A percentile compares a stretch with the other conserved stretches of the same genome.
phyloP scores from a whole-genome alignment of 2,888 invertebrate species.

The Sinodicranocentrus sp. region DNA sequence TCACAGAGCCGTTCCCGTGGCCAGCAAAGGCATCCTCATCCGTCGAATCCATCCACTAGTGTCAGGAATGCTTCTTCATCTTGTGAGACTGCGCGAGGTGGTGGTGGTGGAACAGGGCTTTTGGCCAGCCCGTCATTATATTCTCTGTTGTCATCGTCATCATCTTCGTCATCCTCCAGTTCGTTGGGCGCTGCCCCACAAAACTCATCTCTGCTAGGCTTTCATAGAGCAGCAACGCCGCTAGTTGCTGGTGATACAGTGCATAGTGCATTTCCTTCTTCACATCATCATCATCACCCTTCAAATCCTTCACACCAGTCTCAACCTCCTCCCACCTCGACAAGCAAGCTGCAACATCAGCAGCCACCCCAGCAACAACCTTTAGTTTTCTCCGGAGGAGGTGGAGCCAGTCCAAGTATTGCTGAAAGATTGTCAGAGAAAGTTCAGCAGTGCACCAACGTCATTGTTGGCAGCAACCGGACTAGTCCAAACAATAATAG shows the following conservation, averaged over 20 bases:
- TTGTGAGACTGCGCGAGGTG: conserved; percentile 67
- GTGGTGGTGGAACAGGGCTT: conserved; percentile 51
- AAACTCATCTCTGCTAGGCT: conserved; percentile 69
- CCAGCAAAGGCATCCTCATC: conserved; percentile 72
- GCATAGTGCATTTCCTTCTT: conserved; percentile 67
- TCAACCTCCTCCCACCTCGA: conserved; percentile 45
- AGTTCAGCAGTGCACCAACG: conserved; percentile 73
- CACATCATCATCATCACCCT: conserved; percentile 53
- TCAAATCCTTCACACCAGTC: conserved; percentile 29
- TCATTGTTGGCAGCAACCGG: conserved; percentile 64
- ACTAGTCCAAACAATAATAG: conserved; percentile 73
- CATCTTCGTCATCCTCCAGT: conserved; percentile 45
- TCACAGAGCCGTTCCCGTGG: conserved; percentile 73
- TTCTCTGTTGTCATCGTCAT: conserved; percentile 48
- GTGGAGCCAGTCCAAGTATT: conserved; percentile 52
- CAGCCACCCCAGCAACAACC: conserved; percentile 29
- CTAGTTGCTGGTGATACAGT: conserved; percentile 69
- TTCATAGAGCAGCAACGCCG: conserved; percentile 69
- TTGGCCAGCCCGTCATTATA: conserved; percentile 53
- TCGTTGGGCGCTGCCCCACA: conserved; percentile 43
- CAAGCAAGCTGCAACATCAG: conserved; percentile 49
- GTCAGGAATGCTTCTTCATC: conserved; percentile 71
- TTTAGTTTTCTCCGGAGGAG: conserved; percentile 46
- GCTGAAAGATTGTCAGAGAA: conserved; percentile 70
- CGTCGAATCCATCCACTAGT: conserved; percentile 73